phyloP scores from a whole-genome alignment of 2,797 vertebrate genomes.

The Thamnophis elegans region DNA sequence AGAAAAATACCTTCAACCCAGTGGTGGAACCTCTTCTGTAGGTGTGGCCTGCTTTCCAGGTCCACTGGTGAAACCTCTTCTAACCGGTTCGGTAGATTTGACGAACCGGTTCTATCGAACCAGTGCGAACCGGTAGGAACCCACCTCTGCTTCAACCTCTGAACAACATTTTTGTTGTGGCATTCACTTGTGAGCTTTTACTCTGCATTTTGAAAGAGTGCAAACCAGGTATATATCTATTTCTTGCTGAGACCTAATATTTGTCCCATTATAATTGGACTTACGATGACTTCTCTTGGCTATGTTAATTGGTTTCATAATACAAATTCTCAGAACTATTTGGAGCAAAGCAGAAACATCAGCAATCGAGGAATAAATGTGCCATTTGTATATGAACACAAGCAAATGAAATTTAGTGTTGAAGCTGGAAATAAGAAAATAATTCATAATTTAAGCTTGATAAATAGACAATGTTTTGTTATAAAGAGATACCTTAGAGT shows the following conservation, averaged over 20 bases:
- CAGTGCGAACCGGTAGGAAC: too few species aligned
- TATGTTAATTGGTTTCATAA: not conserved
- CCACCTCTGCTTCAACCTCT: not conserved
- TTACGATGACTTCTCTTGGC: not conserved
- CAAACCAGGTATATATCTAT: not conserved
- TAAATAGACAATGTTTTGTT: not conserved
- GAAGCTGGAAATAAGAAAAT: slow-evolving; percentile 17
- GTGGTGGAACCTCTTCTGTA: too few species aligned
- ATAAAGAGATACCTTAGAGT: not conserved
- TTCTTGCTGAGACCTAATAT: not conserved
- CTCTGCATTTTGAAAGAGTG: not conserved
- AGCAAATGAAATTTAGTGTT: slow-evolving; percentile 9
- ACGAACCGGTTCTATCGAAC: too few species aligned
- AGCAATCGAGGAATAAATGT: not conserved
- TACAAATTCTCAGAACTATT: not conserved
- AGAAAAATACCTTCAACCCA: not conserved
- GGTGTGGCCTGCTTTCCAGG: too few species aligned
- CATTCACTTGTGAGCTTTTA: not conserved
- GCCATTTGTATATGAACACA: not conserved
- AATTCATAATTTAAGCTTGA: not conserved
- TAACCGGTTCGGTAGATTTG: too few species aligned
- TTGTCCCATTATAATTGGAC: not conserved
- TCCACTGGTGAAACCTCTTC: too few species aligned
- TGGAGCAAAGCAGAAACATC: not conserved
- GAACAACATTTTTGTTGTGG: not conserved